A percentile compares a stretch with the other conserved stretches of the same genome.
Evolutionary conservation across 2,888 invertebrate genomes (phyloP).

Genomic region (Ormyrus nitidulus): DNA sequence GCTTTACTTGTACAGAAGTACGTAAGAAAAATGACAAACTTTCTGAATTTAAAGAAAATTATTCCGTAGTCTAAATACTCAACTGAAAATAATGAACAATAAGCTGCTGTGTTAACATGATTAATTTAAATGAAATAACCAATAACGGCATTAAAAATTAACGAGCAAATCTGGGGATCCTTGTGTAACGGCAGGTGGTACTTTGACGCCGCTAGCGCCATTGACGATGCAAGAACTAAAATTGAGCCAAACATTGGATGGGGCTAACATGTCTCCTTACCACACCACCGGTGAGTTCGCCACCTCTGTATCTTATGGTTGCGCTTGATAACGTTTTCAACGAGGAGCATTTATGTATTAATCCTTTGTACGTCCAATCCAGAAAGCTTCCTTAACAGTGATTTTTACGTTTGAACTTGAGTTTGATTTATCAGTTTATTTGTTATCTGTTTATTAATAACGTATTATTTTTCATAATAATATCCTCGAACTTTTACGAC

Average conservation of each 20-base stretch:
- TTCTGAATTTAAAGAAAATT: too few species aligned
- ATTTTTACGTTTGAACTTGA: too few species aligned
- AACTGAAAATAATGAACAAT: too few species aligned
- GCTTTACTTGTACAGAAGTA: too few species aligned
- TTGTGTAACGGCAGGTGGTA: constrained; percentile 77
- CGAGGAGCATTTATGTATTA: background rate
- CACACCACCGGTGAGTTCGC: constrained; percentile 81
- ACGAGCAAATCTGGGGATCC: constrained; percentile 56
- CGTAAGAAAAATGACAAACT: too few species aligned
- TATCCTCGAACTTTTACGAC: too few species aligned
- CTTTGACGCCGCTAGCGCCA: constrained; percentile 84
- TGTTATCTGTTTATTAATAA: too few species aligned
- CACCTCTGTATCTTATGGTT: constrained; percentile 60
- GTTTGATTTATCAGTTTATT: too few species aligned
- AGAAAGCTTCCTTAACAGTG: too few species aligned
- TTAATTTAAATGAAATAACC: background rate
- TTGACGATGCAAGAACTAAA: constrained; percentile 87
- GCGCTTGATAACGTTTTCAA: constrained; percentile 17
- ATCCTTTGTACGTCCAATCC: background rate
- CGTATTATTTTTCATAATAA: too few species aligned
- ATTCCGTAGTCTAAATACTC: too few species aligned
- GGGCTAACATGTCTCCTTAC: constrained; percentile 81
- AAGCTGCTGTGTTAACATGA: background rate
- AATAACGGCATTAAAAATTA: constrained; percentile 29
- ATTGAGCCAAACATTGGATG: constrained; percentile 82